Evolutionary conservation across 2,113 vertebrate species (phyloP), one percentile per base, ranked within the genome.

Genomic region (Cottus gobio): DNA sequence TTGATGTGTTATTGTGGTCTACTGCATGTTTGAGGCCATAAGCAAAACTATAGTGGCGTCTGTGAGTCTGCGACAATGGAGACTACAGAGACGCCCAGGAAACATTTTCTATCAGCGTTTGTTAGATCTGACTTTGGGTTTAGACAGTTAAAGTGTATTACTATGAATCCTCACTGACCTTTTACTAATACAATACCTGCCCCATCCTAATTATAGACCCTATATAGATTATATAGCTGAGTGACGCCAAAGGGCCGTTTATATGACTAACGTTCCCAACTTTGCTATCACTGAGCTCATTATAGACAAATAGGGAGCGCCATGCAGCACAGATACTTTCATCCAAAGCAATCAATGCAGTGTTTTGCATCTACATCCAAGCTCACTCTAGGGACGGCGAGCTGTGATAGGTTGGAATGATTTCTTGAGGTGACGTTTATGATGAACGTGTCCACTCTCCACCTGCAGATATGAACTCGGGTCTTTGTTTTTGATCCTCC

Each of bases 401-500:
- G 48, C 72, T 26, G 2, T 60, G 74, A 85, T 75, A 50, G 60
- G 70, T 71, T 60, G 8, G 7, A 85, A 44, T 28, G 79, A 78
- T 86, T 72, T 87, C 67, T 83, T 64, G 30, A 84, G 60, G 73
- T 5, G 71, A 68, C 24, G n/a, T 60, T 77, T 30, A 37, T 87
- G 79, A 88, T 80, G 48, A 69, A 69, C 79, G 42, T 52, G 75
- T 88, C 88, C 81, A 63, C 79, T 88, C 69, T 88, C 60, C 60
- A 48, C 60, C 72, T 42, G 69, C 28, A 22, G 79, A 24, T 54
- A 46, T 48, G 36, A 75, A 28, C 72, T 37, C n/a, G 16, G 65
- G 57, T 85, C 88, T 89, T 87, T 89, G 83, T 90, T 90, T 90
- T 85, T 90, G 76, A 86, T 89, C 87, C 58, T 42, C 76, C 75